Evolutionary conservation across 2,888 invertebrate genomes (phyloP).

Genomic region (Bugulina stolonifera): DNA sequence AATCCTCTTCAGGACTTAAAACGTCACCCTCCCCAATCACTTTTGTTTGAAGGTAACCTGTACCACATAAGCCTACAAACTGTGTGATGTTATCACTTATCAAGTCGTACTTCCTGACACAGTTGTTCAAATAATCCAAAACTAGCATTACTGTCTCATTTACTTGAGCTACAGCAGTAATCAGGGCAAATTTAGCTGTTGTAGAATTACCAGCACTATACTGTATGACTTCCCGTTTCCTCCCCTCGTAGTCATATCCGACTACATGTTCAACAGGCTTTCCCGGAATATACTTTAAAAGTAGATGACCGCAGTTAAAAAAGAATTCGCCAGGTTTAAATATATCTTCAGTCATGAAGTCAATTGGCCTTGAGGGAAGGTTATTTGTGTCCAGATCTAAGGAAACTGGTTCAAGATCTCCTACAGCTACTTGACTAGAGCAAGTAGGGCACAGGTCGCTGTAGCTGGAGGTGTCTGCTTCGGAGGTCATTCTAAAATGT

Average conservation of each 20-base stretch:
- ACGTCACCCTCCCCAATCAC: background rate
- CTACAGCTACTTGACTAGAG: background rate
- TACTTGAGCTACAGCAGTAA: background rate
- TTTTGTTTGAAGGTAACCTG: too few relatives aligned
- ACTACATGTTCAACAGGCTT: background rate
- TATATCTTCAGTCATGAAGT: background rate
- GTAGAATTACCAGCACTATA: slow-evolving; percentile 1
- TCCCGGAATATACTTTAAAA: background rate
- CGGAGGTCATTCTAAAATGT: too few relatives aligned
- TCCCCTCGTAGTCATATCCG: background rate
- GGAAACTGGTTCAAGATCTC: background rate
- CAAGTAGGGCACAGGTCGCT: background rate
- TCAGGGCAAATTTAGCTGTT: slow-evolving; percentile 2
- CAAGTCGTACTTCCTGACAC: background rate
- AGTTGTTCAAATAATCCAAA: slow-evolving; percentile 1
- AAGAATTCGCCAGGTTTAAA: background rate
- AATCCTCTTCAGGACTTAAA: background rate
- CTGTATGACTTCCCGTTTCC: background rate
- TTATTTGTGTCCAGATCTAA: background rate
- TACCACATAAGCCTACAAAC: background rate
- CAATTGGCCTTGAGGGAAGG: background rate
- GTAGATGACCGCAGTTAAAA: background rate
- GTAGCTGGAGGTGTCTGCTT: background rate
- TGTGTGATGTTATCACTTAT: background rate
- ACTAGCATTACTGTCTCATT: slow-evolving; percentile 4